phyloP scores from a whole-genome alignment of 2,888 invertebrate genomes.

The Lithophane socia region DNA sequence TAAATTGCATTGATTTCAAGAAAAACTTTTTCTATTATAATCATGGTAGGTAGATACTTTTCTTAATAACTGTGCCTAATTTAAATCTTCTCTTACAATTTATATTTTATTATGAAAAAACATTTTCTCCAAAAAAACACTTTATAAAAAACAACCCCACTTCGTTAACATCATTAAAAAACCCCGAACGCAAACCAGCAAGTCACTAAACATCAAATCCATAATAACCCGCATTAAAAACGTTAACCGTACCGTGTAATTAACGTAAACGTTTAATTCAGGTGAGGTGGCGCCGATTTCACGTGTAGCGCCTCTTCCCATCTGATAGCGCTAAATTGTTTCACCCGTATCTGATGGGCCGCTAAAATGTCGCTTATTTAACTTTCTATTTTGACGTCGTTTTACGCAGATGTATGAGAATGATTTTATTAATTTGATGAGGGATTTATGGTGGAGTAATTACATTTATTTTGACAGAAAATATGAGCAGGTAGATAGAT shows the following conservation, averaged over 20 bases:
- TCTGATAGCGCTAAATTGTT: slow-evolving; percentile 89
- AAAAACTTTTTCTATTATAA: too few species aligned
- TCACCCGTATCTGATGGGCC: slow-evolving; percentile 87
- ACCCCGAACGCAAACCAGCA: slow-evolving; percentile 45
- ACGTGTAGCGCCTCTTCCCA: slow-evolving; percentile 75
- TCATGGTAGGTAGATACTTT: too few species aligned
- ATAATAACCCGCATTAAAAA: slow-evolving; percentile 66
- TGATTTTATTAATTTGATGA: slow-evolving; percentile 39
- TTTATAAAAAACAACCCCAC: slow-evolving; percentile 2
- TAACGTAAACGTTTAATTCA: slow-evolving; percentile 74
- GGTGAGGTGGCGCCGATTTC: slow-evolving; percentile 69
- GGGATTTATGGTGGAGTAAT: neutral
- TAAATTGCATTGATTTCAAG: too few species aligned
- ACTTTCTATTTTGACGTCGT: slow-evolving; percentile 40
- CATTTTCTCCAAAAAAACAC: too few species aligned
- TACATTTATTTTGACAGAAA: neutral
- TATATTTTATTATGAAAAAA: too few species aligned
- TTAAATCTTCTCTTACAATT: too few species aligned
- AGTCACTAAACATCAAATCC: slow-evolving; percentile 53
- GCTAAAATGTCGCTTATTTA: slow-evolving; percentile 64
- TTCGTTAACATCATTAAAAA: slow-evolving; percentile 44
- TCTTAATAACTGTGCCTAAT: too few species aligned
- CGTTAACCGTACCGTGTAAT: slow-evolving; percentile 68
- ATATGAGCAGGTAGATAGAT: rapidly evolving
- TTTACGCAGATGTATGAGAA: slow-evolving; percentile 10